These are phyloP conservation scores for Rhincodon typus DNA, from an alignment of 2,797 vertebrate genomes.

Conservation along the genomic window DNA sequence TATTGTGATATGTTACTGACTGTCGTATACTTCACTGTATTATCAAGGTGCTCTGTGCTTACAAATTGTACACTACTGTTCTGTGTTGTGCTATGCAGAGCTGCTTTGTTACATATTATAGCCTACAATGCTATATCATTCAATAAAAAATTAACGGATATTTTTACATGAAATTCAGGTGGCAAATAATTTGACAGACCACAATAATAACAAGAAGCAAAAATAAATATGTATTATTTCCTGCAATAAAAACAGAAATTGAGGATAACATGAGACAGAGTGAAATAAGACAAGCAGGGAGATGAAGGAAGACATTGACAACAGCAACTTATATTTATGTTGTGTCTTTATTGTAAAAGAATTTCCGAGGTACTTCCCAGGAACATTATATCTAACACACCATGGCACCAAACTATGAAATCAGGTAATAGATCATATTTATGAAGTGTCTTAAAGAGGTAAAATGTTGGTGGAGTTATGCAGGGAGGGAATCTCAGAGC, in stretches of 20 bases:
- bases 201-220: neutral
- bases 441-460: neutral
- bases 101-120: neutral
- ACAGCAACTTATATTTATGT: too few species aligned
- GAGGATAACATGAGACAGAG: neutral
- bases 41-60: neutral
- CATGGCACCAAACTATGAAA: neutral
- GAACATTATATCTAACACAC: neutral
- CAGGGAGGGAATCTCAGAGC: neutral
- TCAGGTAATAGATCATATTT: neutral
- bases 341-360: neutral
- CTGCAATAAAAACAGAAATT: neutral
- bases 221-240: neutral
- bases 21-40: neutral
- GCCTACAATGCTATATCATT: neutral
- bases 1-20: neutral
- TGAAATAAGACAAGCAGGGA: too few species aligned
- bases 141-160: neutral
- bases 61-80: neutral
- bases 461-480: neutral
- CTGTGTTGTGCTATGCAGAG: neutral
- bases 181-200: neutral
- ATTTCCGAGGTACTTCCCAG: neutral
- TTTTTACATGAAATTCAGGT: neutral
- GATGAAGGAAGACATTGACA: neutral